Percentiles rank a stretch among this genome's conserved stretches.
These are phyloP conservation scores for Drosophila saltans DNA, from an alignment of 1,140 invertebrate genomes.

Conservation along the genomic window DNA sequence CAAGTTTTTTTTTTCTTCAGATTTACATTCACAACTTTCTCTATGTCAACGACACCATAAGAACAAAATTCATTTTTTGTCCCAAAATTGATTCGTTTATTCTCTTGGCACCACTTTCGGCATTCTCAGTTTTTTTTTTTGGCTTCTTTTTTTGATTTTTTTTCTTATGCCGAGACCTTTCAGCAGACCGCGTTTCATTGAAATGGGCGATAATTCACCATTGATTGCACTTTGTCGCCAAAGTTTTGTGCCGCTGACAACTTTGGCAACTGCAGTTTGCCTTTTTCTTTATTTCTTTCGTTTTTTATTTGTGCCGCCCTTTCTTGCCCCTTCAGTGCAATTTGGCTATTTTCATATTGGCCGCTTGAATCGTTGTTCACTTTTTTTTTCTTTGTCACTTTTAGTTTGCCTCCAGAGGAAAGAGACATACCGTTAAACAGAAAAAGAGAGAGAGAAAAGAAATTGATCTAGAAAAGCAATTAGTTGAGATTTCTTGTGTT, in stretches of 20 bases:
- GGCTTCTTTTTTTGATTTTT: slow-evolving; percentile 3
- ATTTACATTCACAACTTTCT: neutral
- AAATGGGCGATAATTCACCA: slow-evolving; percentile 81
- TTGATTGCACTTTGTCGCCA: slow-evolving; percentile 80
- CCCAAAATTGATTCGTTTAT: slow-evolving; percentile 21
- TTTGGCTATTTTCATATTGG: slow-evolving; percentile 69
- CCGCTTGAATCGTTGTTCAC: slow-evolving; percentile 16
- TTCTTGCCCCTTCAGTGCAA: slow-evolving; percentile 40
- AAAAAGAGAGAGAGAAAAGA: slow-evolving; percentile 12
- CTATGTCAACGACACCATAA: neutral
- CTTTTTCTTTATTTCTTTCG: slow-evolving; percentile 36
- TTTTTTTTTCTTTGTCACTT: slow-evolving; percentile 26
- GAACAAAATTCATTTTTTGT: slow-evolving; percentile 18
- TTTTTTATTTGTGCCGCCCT: slow-evolving; percentile 13
- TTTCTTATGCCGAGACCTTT: slow-evolving; percentile 5
- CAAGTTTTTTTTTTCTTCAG: neutral
- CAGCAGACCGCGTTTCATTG: slow-evolving; percentile 63
- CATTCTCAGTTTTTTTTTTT: slow-evolving; percentile 38
- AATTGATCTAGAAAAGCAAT: slow-evolving; percentile 65
- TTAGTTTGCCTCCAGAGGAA: no score
- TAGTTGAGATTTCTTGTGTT: slow-evolving; percentile 63
- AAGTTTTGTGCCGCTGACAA: slow-evolving; percentile 77
- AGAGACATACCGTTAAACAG: neutral
- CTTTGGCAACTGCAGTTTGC: slow-evolving; percentile 76
- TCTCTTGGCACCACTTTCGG: slow-evolving; percentile 61